Base-by-base conservation (phyloP, 1,140 invertebrate genomes). In the Brachionus plicatilis region DNA sequence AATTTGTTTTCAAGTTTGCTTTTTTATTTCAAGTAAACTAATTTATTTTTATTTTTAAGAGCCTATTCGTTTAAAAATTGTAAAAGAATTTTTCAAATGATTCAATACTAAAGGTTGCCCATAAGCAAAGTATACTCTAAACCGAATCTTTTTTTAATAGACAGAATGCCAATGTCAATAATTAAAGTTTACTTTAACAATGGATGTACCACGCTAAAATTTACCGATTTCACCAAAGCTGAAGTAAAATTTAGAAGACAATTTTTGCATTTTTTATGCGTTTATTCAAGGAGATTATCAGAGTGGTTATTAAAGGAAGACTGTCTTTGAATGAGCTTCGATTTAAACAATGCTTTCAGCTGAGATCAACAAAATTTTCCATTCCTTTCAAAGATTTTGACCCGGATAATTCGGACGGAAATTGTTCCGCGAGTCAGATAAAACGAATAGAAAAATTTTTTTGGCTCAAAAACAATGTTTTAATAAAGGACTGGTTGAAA, bases 141-240 rank as follows among this genome's bases (percentile, higher is more conserved):
- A 20, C 53, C 53, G 20, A 60, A 60, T 24, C 53, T 60, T 68
- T 1, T 47, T 47, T 47, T 12, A 1, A 66, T 37, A 68, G 33
- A 65, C 33, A 82, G 65, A 43, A 68, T 68, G 53, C 33, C 79
- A 41, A 82, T 37, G 41, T 47, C 53, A 68, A 82, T 68, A 41
- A 68, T 82, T 27, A 82, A 82, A 24, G 79, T 82, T 3, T 68
- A 82, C 24, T 82, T 82, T 17, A 82, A 82, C 53, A 82, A 82
- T 68, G 79, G 79, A 20, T 82, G 79, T 14, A 82, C 53, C 17
- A 82, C 79, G 24, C 53, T 82, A 2, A 60, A 45, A n/a, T 82
- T 24, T 17, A 82, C 20, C 17, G 79, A 82, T 24, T 43, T 14
- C 20, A 82, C 79, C 17, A 41, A 7, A 12, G 56, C 53, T 14